These are phyloP conservation scores for Otis tarda DNA, from an alignment of 2,113 vertebrate genomes.

Conservation along the genomic window DNA sequence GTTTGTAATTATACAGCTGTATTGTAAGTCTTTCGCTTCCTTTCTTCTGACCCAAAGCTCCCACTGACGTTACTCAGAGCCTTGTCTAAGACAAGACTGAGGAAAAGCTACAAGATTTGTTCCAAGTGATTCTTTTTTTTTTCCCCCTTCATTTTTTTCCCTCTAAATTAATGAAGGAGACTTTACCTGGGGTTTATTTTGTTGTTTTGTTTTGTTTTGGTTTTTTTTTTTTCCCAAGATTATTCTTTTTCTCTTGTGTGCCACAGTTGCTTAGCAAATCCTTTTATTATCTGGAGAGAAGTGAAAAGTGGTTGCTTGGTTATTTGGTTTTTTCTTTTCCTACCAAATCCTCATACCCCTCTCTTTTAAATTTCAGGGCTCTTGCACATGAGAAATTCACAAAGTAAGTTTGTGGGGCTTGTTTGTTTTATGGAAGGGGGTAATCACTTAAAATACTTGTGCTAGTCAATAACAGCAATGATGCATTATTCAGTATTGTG, in stretches of 20 bases:
- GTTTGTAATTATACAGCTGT: not conserved
- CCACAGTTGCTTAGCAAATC: not conserved
- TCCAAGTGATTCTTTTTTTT: not conserved
- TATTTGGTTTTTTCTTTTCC: not conserved
- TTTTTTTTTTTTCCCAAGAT: not conserved
- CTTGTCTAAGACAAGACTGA: not conserved
- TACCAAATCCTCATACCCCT: not conserved
- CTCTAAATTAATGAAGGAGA: not conserved
- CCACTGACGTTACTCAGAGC: not conserved
- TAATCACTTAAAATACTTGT: not conserved
- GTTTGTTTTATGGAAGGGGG: not conserved
- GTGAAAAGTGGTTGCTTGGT: not conserved
- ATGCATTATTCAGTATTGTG: not conserved
- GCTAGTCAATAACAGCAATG: not conserved
- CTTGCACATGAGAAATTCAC: constrained; percentile 98
- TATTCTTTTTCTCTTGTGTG: not conserved
- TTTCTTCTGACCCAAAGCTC: not conserved
- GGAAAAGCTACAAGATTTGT: not conserved
- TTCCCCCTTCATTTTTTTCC: rapidly evolving
- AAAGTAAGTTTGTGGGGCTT: constrained; percentile 85
- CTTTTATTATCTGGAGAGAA: not conserved
- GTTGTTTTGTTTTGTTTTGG: not conserved
- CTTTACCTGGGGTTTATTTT: not conserved
- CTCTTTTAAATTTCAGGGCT: constrained; percentile 80
- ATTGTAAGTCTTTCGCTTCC: not conserved